Evolutionary conservation across 2,113 vertebrate species (phyloP).

Genomic region (Balaeniceps rex): DNA sequence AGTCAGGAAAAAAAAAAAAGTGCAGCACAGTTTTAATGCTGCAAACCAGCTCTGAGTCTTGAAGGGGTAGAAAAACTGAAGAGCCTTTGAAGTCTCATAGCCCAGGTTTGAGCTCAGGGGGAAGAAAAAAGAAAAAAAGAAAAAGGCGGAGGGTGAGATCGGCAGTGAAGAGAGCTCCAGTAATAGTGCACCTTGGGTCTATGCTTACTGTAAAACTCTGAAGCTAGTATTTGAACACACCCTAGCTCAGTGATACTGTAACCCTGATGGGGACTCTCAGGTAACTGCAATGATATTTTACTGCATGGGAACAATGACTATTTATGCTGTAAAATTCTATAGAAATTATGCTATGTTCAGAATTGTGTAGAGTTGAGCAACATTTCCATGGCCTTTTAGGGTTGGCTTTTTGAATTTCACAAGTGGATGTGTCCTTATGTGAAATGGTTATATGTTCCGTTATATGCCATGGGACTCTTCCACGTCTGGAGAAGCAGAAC

Average conservation of each 20-base stretch:
- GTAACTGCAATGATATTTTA: not conserved
- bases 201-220: not conserved
- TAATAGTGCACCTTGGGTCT: not conserved
- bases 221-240: not conserved
- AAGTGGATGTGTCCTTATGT: not conserved
- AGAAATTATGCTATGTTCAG: not conserved
- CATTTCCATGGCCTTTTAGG: not conserved
- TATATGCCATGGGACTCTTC: not conserved
- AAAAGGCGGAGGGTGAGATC: not conserved
- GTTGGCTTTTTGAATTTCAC: not conserved
- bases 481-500: not conserved
- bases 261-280: not conserved
- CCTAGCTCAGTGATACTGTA: rapidly evolving
- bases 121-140: too few species aligned
- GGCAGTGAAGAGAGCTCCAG: not conserved
- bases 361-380: not conserved
- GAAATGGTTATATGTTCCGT: not conserved
- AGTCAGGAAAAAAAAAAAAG: not conserved
- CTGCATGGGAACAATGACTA: not conserved
- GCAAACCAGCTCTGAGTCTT: not conserved
- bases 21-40: not conserved
- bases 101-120: not conserved
- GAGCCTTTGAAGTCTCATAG: not conserved
- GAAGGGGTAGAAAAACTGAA: not conserved
- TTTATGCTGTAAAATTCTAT: not conserved